A percentile compares a stretch with the other conserved stretches of the same genome.
These are phyloP conservation scores for Nymphicus hollandicus DNA, from an alignment of 2,113 vertebrate genomes.

Conservation along the genomic window DNA sequence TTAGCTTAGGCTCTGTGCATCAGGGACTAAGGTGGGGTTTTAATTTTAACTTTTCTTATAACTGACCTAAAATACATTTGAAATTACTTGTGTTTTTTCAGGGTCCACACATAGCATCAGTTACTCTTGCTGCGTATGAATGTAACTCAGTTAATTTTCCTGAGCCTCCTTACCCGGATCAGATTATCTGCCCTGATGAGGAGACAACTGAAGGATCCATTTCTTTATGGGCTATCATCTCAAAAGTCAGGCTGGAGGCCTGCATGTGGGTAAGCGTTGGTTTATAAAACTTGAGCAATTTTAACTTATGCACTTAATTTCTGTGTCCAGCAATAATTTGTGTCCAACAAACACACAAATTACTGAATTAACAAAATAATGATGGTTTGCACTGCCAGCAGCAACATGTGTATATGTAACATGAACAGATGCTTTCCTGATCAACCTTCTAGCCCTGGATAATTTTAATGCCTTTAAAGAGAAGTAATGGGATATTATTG, in stretches of 20 bases:
- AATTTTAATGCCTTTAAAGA: background rate
- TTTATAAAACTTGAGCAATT: background rate
- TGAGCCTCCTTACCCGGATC: conserved; percentile 95
- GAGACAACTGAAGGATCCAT: conserved; percentile 76
- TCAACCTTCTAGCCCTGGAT: background rate
- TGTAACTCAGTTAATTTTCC: conserved; percentile 96
- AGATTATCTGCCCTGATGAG: conserved; percentile 89
- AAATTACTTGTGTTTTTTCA: conserved; percentile 58
- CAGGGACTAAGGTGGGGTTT: background rate
- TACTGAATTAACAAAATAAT: background rate
- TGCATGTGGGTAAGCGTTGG: conserved; percentile 95
- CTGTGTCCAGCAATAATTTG: background rate
- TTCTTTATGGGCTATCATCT: conserved; percentile 94
- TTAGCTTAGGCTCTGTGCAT: background rate
- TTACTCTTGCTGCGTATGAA: conserved; percentile 97
- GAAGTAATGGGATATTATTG: background rate
- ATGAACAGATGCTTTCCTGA: background rate
- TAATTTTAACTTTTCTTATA: background rate
- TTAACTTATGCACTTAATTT: accelerated
- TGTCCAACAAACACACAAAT: background rate
- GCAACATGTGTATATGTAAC: background rate
- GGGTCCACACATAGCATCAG: conserved; percentile 98
- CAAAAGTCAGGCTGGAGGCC: conserved; percentile 97
- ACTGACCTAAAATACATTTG: background rate
- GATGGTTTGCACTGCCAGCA: background rate